Evolutionary conservation across 2,113 vertebrate genomes (phyloP), one percentile per base, ranked within the genome.

Genomic region (Turdus rufiventris): DNA sequence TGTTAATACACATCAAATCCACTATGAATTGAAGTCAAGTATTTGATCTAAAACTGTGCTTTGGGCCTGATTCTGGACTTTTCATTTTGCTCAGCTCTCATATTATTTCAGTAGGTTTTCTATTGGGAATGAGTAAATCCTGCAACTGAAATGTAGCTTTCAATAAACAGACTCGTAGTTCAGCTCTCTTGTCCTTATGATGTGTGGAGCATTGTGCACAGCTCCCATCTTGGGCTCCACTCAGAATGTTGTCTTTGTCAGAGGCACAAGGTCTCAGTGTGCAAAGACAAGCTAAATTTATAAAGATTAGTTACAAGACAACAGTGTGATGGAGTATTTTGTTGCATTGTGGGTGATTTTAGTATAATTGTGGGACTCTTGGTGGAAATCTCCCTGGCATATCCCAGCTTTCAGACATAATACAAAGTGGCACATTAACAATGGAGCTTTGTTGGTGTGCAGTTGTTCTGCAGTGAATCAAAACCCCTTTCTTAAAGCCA

Each of bases 221-320:
- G 80, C 80, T 95, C 81, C 50, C 38, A 0, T 85, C 62, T 66
- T 1, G 0, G 47, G 40, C 77, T 93, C 18, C n/a, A 2, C 58
- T 94, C 75, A 96, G 89, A 96, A 94, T 96, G 93, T 90, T 95
- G 81, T 29, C 90, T 95, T 93, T 90, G 87, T 85, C 75, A 93
- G 85, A 84, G 79, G 79, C 71, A 96, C 92, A 94, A 89, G 61
- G 67, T 96, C 89, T 94, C 60, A 86, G 85, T 95, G 88, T 94
- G 84, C 94, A 85, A 94, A 97, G 88, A 79, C 5, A 45, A 95
- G 91, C 96, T 85, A 88, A 88, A 93, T 94, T 96, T 95, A 66
- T 96, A 92, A 88, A 96, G 94, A 96, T 92, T 76, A 88, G 54
- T 89, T 94, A 70, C 63, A 87, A 90, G 72, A 86, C 91, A 91